Evolutionary conservation across 1,140 invertebrate species (phyloP), one percentile per base, ranked within the genome.

Genomic region (Helicorthomorpha holstii): DNA sequence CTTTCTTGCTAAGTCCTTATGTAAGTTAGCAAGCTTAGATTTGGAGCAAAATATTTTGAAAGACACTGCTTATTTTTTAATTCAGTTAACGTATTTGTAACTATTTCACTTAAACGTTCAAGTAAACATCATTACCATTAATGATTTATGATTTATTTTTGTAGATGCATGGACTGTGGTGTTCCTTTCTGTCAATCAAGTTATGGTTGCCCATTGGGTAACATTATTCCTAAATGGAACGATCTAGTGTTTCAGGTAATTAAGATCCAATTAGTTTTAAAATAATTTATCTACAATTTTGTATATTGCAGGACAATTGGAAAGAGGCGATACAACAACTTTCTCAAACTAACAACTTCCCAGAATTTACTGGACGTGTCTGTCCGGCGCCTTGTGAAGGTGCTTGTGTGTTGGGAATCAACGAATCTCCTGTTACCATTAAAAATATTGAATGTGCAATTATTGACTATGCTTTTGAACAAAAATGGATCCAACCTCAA

Each of bases 141-240:
- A 27, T 53, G 14, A 47, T 14, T 4, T 34, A 52, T 24, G 1
- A 41, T 29, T 55, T 21, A 16, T 24, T 27, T 49, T 64, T 10
- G 51, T 21, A 69, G 71, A 14, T 99, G 95, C 68, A 98, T 98
- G 95, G 94, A 98, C 60, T 98, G 95, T 70, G 95, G 95, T 24
- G 91, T 98, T 24, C 95, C 95, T 7, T 98, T 98, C 71, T 99
- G 95, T 66, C 94, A 98, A 71, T 91, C 87, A 27, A 83, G 85
- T 58, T 85, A 96, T 64, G 94, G 93, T 47, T 98, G 95, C 70
- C 94, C 95, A 1, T 75, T 99, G 16, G 92, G 91, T 43, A 98
- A 98, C 66, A 94, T 98, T 52, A 97, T 99, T 63, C 95, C 95
- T 23, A 96, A 96, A 71, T 99, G 92, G 90, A 99, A 99, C 69